Evolutionary conservation across 2,797 vertebrate species (phyloP).

Genomic region (Clamator glandarius): DNA sequence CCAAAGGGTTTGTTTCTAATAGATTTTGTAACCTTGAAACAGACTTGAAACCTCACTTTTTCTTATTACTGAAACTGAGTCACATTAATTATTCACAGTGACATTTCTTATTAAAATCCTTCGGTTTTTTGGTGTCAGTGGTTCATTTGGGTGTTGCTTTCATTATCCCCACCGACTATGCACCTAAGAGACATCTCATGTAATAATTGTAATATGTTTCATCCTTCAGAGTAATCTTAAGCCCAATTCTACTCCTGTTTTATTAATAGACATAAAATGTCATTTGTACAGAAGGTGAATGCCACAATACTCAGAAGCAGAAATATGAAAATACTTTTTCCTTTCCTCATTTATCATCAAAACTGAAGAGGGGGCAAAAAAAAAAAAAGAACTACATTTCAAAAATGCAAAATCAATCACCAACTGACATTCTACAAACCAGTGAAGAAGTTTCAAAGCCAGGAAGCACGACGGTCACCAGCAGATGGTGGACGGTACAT

Average conservation of each 20-base stretch:
- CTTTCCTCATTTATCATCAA: background rate
- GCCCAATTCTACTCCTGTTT: background rate
- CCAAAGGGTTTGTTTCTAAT: background rate
- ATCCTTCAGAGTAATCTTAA: background rate
- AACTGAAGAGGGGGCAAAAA: background rate
- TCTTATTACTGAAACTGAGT: background rate
- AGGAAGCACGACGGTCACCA: background rate
- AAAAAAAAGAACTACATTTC: background rate
- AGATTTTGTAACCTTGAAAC: constrained; percentile 23
- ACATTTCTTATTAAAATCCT: constrained; percentile 25
- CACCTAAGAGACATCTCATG: background rate
- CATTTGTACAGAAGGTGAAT: constrained; percentile 7
- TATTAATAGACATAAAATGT: background rate
- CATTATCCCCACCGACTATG: background rate
- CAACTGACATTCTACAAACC: constrained; percentile 14
- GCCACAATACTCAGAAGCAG: background rate
- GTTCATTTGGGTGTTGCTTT: background rate
- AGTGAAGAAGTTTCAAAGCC: constrained; percentile 16
- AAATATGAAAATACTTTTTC: background rate
- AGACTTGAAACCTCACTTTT: background rate
- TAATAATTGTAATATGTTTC: background rate
- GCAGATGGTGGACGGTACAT: background rate
- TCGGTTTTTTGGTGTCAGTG: background rate
- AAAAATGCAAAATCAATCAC: constrained; percentile 22
- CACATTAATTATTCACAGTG: constrained; percentile 41